Base-by-base conservation (phyloP, 2,888 invertebrate species). In the Eupsilia transversa region DNA sequence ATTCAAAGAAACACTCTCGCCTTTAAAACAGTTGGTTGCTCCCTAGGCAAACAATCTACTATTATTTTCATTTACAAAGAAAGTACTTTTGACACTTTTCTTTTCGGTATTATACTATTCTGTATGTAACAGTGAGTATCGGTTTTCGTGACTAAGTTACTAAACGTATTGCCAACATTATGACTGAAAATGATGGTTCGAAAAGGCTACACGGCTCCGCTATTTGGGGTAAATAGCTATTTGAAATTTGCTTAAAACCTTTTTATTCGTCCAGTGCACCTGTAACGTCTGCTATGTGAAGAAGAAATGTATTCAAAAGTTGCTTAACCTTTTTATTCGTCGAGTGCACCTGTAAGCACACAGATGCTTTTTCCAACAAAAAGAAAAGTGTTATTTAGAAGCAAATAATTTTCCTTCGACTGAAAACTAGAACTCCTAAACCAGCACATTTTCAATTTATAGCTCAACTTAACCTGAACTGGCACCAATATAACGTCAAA, bases 401-500 rank as follows among this genome's bases (percentile, higher is more conserved):
- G 6, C 9, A 52, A 27, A n/a, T 0, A 7, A 2, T 38, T 38
- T 56, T 66, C 3, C 10, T 20, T 9, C 7, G 12, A 46, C n/a
- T 14, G 0, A 73, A 65, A 69, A 46, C 27, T 12, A 33, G 3
- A n/a, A 67, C 38, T 56, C 49, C n/a, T 69, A 59, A 57, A 49
- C n/a, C 65, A 80, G 57, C 60, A 68, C 52, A 75, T 70, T 84
- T 77, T 79, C 61, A 81, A 67, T 77, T 82, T 78, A 82, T 75
- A 79, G 77, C 61, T 38, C 27, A 49, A 60, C 74, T 76, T 79
- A 83, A 86, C 83, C 80, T 49, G 23, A 61, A 69, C 69, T 43
- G 74, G 78, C 77, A 75, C 74, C 79, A 65, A 87, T 76, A 84
- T 74, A 79, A 59, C 75, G 72, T 70, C 70, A 84, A 91, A 89